phyloP scores from a whole-genome alignment of 2,113 vertebrate species.

The Ciconia maguari region DNA sequence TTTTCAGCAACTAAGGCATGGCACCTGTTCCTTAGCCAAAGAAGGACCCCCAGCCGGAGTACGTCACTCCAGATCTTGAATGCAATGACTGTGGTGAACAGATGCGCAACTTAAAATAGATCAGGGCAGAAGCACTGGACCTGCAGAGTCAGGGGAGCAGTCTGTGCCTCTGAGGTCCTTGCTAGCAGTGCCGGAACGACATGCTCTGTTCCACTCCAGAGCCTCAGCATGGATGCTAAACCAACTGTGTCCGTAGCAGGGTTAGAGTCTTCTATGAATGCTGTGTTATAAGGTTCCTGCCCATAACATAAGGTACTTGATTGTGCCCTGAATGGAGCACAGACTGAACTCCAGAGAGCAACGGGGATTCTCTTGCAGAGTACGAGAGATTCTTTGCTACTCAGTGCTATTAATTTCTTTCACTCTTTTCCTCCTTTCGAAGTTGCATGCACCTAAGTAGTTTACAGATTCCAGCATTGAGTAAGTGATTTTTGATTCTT shows the following conservation, averaged over 20 bases:
- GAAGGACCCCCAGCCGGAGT: neutral
- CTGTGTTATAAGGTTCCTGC: neutral
- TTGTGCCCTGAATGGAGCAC: neutral
- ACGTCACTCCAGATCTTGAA: neutral
- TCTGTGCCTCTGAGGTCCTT: neutral
- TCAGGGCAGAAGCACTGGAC: neutral
- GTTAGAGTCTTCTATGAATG: neutral
- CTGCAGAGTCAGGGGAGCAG: neutral
- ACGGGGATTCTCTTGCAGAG: neutral
- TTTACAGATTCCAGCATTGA: neutral
- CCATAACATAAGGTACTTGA: neutral
- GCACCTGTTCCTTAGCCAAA: neutral
- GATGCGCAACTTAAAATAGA: neutral
- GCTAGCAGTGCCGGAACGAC: neutral
- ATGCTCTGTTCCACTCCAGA: neutral
- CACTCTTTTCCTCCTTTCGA: neutral
- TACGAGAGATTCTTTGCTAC: neutral
- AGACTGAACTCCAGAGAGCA: neutral
- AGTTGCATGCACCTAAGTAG: neutral
- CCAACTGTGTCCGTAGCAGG: neutral
- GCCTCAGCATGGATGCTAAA: neutral
- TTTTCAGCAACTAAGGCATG: neutral
- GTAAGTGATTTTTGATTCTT: neutral
- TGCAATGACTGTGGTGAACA: neutral
- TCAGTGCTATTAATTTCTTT: neutral